Conservation (phyloP, 2,113 vertebrate species). For the Triplophysa dalaica region DNA sequence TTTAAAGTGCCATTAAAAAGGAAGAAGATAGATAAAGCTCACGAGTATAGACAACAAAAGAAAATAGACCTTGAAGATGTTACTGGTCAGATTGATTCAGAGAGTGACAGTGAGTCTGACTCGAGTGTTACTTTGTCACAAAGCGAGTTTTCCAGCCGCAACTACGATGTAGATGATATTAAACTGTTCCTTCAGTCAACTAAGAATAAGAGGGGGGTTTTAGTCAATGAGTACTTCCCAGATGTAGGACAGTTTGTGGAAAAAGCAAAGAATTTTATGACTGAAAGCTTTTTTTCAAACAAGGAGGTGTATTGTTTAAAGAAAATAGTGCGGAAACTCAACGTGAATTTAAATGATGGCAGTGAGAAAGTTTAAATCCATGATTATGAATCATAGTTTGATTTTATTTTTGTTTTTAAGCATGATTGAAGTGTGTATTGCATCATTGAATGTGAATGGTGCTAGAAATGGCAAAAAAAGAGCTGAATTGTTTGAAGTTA, state of each 20-base stretch:
- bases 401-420: neutral
- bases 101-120: neutral
- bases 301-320: neutral
- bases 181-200: slow-evolving; percentile 1
- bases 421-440: neutral
- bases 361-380: neutral
- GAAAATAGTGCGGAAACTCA: neutral
- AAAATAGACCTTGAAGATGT: too few relatives aligned
- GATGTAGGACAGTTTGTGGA: neutral
- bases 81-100: too few relatives aligned
- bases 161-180: neutral
- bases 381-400: neutral
- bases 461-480: neutral
- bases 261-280: neutral
- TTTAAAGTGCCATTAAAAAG: neutral
- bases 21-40: neutral
- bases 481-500: too few relatives aligned
- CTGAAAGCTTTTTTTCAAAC: neutral
- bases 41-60: too few relatives aligned
- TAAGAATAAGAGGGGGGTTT: neutral
- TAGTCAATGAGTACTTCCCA: neutral
- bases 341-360: neutral
- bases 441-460: slow-evolving; percentile 3
- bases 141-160: neutral
- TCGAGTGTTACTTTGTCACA: neutral